Base-by-base conservation (phyloP, 1,140 invertebrate genomes). In the Vollenhovia emeryi region DNA sequence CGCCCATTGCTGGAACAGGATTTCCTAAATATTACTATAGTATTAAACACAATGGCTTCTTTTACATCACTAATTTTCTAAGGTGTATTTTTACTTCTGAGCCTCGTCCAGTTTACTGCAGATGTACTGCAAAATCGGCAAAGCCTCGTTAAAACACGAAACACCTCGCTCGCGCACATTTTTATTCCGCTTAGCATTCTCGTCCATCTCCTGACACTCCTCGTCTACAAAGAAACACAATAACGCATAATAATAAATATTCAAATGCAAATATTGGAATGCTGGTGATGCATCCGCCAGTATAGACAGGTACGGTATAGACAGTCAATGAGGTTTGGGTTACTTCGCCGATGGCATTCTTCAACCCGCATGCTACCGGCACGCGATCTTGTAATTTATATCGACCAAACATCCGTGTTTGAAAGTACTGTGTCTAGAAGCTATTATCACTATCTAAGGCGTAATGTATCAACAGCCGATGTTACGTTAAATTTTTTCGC, bases 101-200 rank as follows among this genome's bases (percentile, higher is more conserved):
- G 97, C 97, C 94, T 98, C 97, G 76, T 97, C 97, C 11, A 99
- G 94, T 90, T 98, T 97, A 88, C 98, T 97, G 93, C 97, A 98
- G 60, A 98, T 96, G 91, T 98, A 99, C 87, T 98, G 97, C 93
- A 99, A 97, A 69, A 99, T 97, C 0, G 98, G 97, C 84, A 99
- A 97, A 0, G 98, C 97, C 95, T 99, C 98, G 92, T 98, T 98
- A 93, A 98, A 98, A 87, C 97, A 98, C n/a, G 97, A 97, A 0
- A 98, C 97, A 3, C 97, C 97, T 62, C 96, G 96, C 85, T 96
- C 96, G 50, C 95, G 96, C 15, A 96, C 95, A 91, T 95, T 96
- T 91, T 95, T 96, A 85, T 95, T 96, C 87, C 95, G 94, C 82
- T 95, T 95, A 24, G 95, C 95, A 90, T 96, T 96, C 82, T 96